These are phyloP conservation scores for Mylabris phalerata DNA, from an alignment of 1,140 invertebrate genomes.

Conservation along the genomic window DNA sequence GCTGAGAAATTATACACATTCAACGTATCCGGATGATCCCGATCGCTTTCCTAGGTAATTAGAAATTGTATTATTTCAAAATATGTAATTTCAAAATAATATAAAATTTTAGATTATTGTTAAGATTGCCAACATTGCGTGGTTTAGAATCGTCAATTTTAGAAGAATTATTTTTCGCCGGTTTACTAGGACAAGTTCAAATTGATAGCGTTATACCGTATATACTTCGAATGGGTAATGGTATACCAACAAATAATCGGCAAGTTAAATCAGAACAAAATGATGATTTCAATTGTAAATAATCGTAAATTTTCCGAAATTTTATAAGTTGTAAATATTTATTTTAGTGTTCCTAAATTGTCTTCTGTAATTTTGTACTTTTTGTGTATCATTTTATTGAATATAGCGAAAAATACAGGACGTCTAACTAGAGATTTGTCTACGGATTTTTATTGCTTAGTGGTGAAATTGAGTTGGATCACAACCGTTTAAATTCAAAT, in stretches of 20 bases:
- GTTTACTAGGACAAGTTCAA: constrained; percentile 84
- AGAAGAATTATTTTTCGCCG: constrained; percentile 90
- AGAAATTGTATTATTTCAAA: not conserved
- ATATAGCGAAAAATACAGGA: too few relatives aligned
- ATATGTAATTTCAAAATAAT: too few relatives aligned
- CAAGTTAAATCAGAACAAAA: constrained; percentile 35
- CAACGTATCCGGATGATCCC: constrained; percentile 45
- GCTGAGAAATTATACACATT: constrained; percentile 52
- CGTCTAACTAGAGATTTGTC: too few relatives aligned
- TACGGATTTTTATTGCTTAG: too few relatives aligned
- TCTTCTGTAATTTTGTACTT: not conserved
- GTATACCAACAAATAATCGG: constrained; percentile 10
- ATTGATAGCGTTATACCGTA: constrained; percentile 90
- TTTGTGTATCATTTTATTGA: constrained; percentile 11
- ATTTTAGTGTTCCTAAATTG: constrained; percentile 11
- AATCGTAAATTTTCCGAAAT: not conserved
- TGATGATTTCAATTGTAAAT: constrained; percentile 37
- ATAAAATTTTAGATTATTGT: constrained; percentile 44
- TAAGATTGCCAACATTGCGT: constrained; percentile 70
- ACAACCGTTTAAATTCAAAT: not conserved
- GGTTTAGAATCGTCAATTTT: constrained; percentile 70
- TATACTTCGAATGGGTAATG: constrained; percentile 71
- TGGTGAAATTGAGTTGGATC: too few relatives aligned
- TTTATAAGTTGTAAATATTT: not conserved
- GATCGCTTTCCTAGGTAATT: constrained; percentile 54